Base-by-base conservation (phyloP, 2,888 invertebrate genomes). In the Lochmaea capreae region DNA sequence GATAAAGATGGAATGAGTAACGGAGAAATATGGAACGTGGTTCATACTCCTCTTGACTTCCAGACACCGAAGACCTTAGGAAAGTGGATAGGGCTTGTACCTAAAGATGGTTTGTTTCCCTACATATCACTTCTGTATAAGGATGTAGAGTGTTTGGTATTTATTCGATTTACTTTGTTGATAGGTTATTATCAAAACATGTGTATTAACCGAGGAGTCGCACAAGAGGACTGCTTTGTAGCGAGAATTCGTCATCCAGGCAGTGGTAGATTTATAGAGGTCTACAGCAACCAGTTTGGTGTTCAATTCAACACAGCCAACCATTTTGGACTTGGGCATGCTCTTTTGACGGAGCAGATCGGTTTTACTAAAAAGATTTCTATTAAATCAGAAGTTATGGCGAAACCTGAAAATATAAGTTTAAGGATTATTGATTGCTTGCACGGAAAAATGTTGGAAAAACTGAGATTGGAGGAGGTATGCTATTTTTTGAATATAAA, bases 251-350 rank as follows among this genome's bases (percentile, higher is more conserved):
- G 90, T 4, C 94, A 95, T 86, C 91, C 92, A 0, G 80, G 84
- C 9, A 89, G 91, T 33, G 97, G 97, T 1, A 90, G 97, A 71
- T 91, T 91, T 71, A 83, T 98, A 68, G 94, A 95, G 85, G 90
- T 97, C 0, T 92, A 91, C 79, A 94, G 95, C 74, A 94, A 96
- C 84, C 95, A 97, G 84, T 95, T 94, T 0, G 97, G 97, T 0
- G 89, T 97, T 72, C 95, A 96, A 85, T 92, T 98, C 79, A 95
- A 96, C 83, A 97, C 97, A 0, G 91, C 92, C 0, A 95, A 95
- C 83, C 75, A 83, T 14, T 84, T 86, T 66, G 84, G 83, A 26
- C 78, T 74, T 39, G 84, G 83, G 1, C 73, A 75, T 6, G 14
- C 79, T 4, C 26, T 79, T 42, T 73, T 80, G 12, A 72, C 80